Conservation (phyloP, 2,797 vertebrate species). For the Cetoscarus ocellatus region DNA sequence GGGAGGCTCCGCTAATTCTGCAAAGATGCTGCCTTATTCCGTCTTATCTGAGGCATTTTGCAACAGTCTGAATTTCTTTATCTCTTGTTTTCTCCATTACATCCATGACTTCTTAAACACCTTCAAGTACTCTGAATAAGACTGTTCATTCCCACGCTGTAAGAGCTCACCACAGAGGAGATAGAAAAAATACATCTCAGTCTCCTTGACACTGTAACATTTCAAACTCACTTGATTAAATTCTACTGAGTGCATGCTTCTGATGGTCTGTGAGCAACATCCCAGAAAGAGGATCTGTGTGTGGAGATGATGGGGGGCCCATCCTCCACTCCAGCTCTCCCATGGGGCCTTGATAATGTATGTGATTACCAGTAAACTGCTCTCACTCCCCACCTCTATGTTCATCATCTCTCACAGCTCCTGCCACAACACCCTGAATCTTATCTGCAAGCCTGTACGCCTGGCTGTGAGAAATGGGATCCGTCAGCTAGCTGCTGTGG, state of each 20-base stretch:
- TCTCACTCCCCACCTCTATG: slow-evolving; percentile 55
- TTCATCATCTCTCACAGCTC: slow-evolving; percentile 71
- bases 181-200: slow-evolving; percentile 24
- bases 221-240: slow-evolving; percentile 57
- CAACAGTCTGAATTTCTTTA: slow-evolving; percentile 18
- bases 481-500: slow-evolving; percentile 66
- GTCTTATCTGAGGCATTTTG: slow-evolving; percentile 21
- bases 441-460: slow-evolving; percentile 66
- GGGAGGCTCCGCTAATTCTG: slow-evolving; percentile 31
- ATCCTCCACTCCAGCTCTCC: slow-evolving; percentile 59
- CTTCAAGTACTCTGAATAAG: slow-evolving; percentile 3
- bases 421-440: slow-evolving; percentile 60
- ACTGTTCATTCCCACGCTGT: slow-evolving; percentile 14
- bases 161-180: slow-evolving; percentile 21
- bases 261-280: slow-evolving; percentile 37
- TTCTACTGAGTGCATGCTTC: slow-evolving; percentile 36
- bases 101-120: slow-evolving; percentile 21
- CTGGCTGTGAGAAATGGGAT: slow-evolving; percentile 71
- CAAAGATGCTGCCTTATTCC: slow-evolving; percentile 51
- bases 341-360: slow-evolving; percentile 11
- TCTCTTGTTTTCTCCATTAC: slow-evolving; percentile 33
- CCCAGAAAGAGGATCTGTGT: slow-evolving; percentile 35
- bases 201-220: slow-evolving; percentile 41
- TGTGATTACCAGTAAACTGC: slow-evolving; percentile 76
- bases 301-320: slow-evolving; percentile 55